Evolutionary conservation across 2,113 vertebrate species (phyloP).

Genomic region (Platysteira castanea): DNA sequence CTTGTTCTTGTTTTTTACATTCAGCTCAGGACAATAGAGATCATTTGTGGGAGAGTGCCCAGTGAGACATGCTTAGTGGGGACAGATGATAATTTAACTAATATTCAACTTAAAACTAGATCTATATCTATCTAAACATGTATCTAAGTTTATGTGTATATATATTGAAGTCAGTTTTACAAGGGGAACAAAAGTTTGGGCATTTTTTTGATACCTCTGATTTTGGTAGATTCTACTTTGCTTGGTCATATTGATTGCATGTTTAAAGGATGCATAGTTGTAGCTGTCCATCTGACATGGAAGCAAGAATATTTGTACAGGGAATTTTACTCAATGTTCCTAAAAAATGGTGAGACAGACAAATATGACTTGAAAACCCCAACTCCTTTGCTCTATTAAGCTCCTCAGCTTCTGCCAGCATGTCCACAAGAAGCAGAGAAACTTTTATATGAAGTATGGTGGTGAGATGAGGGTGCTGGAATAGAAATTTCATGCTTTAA

Average conservation of each 20-base stretch:
- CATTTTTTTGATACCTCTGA: neutral
- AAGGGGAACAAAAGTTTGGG: neutral
- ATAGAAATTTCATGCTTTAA: neutral
- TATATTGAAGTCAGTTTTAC: neutral
- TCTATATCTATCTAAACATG: neutral
- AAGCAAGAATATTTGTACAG: neutral
- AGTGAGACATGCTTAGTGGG: neutral
- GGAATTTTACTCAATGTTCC: neutral
- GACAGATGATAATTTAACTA: neutral
- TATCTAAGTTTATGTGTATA: neutral
- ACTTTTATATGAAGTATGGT: neutral
- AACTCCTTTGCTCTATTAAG: neutral
- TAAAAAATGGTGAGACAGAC: neutral
- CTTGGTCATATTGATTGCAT: neutral
- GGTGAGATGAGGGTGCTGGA: neutral
- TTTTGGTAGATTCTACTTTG: neutral
- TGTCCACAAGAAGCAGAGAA: neutral
- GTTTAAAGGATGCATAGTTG: neutral
- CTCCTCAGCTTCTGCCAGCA: neutral
- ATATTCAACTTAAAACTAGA: neutral
- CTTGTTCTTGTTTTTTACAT: neutral
- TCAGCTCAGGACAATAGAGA: neutral
- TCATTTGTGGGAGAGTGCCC: neutral
- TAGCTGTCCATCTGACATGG: neutral
- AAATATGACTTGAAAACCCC: neutral